These are phyloP conservation scores for Biston stratarius DNA, from an alignment of 2,888 invertebrate genomes.

Conservation along the genomic window DNA sequence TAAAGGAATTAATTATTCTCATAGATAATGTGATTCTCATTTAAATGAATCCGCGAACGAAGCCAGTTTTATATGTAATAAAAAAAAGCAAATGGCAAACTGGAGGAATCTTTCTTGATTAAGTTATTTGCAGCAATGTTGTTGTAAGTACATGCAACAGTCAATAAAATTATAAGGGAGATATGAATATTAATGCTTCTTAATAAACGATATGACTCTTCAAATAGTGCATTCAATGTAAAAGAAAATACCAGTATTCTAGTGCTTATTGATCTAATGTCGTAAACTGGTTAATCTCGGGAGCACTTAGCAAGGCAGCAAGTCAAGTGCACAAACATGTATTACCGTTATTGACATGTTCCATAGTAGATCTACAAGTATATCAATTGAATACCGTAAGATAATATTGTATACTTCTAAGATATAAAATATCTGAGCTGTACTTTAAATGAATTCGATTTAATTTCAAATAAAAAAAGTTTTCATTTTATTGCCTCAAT, in stretches of 20 bases:
- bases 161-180: background rate
- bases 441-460: no score
- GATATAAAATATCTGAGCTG: background rate
- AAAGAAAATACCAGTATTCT: background rate
- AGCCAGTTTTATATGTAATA: no score
- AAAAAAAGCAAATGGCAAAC: no score
- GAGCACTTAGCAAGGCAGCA: conserved; percentile 6
- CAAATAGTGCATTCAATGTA: background rate
- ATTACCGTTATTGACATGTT: conserved; percentile 17
- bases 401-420: background rate
- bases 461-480: no score
- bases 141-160: no score
- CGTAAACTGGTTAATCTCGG: conserved; percentile 7
- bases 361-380: background rate
- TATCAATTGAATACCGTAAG: conserved; percentile 17
- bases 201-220: background rate
- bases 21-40: no score
- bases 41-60: no score
- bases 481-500: no score
- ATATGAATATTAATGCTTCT: background rate
- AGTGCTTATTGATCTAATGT: conserved; percentile 1
- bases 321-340: conserved; percentile 14
- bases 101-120: no score
- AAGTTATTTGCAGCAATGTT: no score
- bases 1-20: no score